These are phyloP conservation scores for Eurytoma californica DNA, from an alignment of 2,888 invertebrate genomes.

Conservation along the genomic window DNA sequence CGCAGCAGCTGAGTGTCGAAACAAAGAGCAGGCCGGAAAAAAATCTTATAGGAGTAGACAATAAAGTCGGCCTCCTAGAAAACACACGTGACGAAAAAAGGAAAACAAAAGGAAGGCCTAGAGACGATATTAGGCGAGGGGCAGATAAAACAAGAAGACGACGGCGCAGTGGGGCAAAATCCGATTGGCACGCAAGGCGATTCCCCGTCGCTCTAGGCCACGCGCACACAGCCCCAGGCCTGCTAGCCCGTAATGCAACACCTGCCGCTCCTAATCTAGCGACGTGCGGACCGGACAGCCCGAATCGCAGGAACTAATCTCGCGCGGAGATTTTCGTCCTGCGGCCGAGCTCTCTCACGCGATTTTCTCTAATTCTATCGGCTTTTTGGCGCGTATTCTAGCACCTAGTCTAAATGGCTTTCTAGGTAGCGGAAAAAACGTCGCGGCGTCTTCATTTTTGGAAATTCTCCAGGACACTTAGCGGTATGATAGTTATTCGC, in stretches of 20 bases:
- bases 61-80: conserved; percentile 16
- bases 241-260: conserved; percentile 62
- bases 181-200: conserved; percentile 50
- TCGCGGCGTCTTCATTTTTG: conserved; percentile 43
- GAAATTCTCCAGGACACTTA: conserved; percentile 44
- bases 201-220: conserved; percentile 1
- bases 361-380: conserved; percentile 25
- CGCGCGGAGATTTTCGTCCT: conserved; percentile 9
- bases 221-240: conserved; percentile 34
- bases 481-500: conserved; percentile 44
- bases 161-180: neutral
- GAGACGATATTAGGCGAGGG: neutral
- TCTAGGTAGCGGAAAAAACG: conserved; percentile 34
- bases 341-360: conserved; percentile 26
- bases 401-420: conserved; percentile 20
- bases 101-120: neutral
- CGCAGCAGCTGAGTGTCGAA: conserved; percentile 15
- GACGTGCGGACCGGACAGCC: neutral
- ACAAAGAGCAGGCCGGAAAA: conserved; percentile 21
- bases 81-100: conserved; percentile 21
- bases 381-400: neutral
- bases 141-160: neutral
- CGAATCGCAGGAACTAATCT: conserved; percentile 59
- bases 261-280: conserved; percentile 61
- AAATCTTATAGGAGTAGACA: conserved; percentile 42